phyloP scores from a whole-genome alignment of 2,888 invertebrate species.

The Portevinia maculata region DNA sequence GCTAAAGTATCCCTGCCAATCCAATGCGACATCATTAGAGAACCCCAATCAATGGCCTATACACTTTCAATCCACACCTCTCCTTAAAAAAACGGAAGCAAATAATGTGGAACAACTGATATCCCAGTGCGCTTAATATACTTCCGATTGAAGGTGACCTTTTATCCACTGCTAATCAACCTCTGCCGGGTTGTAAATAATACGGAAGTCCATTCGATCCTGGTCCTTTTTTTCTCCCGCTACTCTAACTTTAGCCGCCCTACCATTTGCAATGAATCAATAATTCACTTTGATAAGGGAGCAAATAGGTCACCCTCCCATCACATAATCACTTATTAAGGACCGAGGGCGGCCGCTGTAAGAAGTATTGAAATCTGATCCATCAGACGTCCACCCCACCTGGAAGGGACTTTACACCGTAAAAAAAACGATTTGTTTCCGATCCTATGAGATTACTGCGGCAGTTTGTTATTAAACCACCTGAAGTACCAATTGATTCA shows the following conservation, averaged over 20 bases:
- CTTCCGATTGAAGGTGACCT: conserved; percentile 41
- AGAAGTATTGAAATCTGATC: conserved; percentile 8
- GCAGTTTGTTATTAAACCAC: conserved; percentile 66
- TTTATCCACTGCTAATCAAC: conserved; percentile 61
- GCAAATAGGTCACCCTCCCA: conserved; percentile 53
- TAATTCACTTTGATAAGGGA: conserved; percentile 68
- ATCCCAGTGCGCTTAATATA: conserved; percentile 52
- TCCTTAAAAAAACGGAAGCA: conserved; percentile 5
- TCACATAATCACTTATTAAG: conserved; percentile 73
- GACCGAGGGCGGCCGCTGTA: conserved; percentile 23
- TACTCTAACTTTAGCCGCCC: conserved; percentile 13
- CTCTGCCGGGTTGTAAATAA: conserved; percentile 59
- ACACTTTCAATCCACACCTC: conserved; percentile 15
- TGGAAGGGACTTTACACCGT: background rate
- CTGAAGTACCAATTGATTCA: conserved; percentile 68
- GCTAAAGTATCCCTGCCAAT: too few species aligned
- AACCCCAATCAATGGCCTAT: conserved; percentile 46
- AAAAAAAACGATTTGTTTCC: conserved; percentile 63
- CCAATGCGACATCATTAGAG: background rate
- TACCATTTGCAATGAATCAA: conserved; percentile 47
- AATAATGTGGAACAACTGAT: conserved; percentile 45
- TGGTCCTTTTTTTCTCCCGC: background rate
- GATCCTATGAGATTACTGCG: conserved; percentile 63
- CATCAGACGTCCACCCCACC: conserved; percentile 10
- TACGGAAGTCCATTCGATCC: conserved; percentile 44